Conservation (phyloP, 1,140 invertebrate genomes). For the Oppia nitens region DNA sequence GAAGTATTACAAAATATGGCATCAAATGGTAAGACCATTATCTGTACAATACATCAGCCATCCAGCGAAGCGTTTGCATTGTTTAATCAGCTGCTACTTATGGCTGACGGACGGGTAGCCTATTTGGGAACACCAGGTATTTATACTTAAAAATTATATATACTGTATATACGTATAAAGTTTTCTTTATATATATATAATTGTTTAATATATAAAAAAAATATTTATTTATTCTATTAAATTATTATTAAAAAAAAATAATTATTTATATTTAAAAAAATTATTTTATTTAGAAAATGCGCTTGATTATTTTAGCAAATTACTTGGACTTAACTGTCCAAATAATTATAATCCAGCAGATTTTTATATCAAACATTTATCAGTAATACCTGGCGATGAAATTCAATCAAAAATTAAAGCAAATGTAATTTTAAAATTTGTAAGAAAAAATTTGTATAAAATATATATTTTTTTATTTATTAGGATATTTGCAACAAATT, state of each 20-base stretch:
- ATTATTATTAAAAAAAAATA: background rate
- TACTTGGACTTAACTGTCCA: slow-evolving; percentile 34
- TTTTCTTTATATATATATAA: background rate
- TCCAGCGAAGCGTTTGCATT: slow-evolving; percentile 81
- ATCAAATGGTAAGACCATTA: slow-evolving; percentile 66
- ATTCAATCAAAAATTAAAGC: slow-evolving; percentile 33
- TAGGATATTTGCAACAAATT: background rate
- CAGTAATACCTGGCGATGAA: slow-evolving; percentile 65
- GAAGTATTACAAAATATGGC: slow-evolving; percentile 51
- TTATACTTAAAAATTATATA: too few relatives aligned
- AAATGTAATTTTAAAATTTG: slow-evolving; percentile 17
- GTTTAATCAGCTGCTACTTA: slow-evolving; percentile 56
- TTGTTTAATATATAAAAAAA: background rate
- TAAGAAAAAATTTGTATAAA: slow-evolving; percentile 2
- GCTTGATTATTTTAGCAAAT: slow-evolving; percentile 72
- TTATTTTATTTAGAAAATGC: slow-evolving; percentile 72
- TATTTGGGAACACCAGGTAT: slow-evolving; percentile 63
- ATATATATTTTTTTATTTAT: background rate
- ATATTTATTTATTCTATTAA: background rate
- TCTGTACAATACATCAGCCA: slow-evolving; percentile 91
- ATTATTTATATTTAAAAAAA: slow-evolving; percentile 31
- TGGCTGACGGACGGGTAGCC: slow-evolving; percentile 56
- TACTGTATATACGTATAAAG: background rate
- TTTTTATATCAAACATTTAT: slow-evolving; percentile 78
- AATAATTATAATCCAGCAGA: slow-evolving; percentile 82